Percentiles rank a stretch among this genome's conserved stretches.
These are phyloP conservation scores for Tachina grossa DNA, from an alignment of 2,888 invertebrate species.

Conservation along the genomic window DNA sequence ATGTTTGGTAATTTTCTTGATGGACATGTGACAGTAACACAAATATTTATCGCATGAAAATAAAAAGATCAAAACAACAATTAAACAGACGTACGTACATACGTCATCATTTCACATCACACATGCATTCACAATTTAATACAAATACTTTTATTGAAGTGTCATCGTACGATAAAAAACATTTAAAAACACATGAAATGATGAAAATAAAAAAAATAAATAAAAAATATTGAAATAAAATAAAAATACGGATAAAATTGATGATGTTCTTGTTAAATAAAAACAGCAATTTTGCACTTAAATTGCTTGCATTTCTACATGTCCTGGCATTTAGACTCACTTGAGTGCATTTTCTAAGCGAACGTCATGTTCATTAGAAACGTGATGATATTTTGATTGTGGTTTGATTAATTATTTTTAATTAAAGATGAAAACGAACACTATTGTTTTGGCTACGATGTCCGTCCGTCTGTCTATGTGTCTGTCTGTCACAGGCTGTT, in stretches of 20 bases:
- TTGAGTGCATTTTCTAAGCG: neutral
- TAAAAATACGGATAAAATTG: neutral
- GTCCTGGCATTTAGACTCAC: neutral
- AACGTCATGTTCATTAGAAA: slow-evolving; percentile 16
- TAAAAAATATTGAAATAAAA: neutral
- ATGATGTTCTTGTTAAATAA: neutral
- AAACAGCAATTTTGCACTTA: neutral
- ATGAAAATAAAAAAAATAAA: neutral
- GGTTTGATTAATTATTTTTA: neutral
- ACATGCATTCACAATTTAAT: no score
- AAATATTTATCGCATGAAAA: no score
- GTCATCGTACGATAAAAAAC: neutral
- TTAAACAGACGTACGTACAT: no score
- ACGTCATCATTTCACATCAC: no score
- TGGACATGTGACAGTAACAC: no score
- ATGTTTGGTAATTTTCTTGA: no score
- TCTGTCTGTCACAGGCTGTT: no score
- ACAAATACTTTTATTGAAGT: no score
- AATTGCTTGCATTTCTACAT: neutral
- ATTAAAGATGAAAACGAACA: no score
- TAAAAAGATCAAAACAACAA: no score
- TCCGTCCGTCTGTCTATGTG: no score
- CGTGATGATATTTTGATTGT: slow-evolving; percentile 13
- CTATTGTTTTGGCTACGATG: no score
- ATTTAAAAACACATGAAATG: neutral